Evolutionary conservation across 2,113 vertebrate species (phyloP), one percentile per base, ranked within the genome.

Genomic region (Rafetus swinhoei): DNA sequence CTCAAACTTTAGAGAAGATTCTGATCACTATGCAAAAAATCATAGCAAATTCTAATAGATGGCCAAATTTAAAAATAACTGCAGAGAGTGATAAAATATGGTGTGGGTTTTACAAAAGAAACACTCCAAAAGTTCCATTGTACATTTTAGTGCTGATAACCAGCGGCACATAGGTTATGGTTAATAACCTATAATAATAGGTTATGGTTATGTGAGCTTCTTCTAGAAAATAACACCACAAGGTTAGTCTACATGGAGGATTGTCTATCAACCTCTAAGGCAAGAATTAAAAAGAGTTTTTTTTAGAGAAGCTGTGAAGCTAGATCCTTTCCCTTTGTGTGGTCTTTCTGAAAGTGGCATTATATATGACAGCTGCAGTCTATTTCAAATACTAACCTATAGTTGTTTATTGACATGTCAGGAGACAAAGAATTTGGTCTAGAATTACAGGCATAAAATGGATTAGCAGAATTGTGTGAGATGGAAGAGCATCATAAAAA

Each of bases 11-110:
- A 96, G 94, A 89, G 81, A 96, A 55, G 95, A 91, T 35, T 96
- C 97, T 96, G 86, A 93, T 91, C 50, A 85, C 82, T 95, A 96
- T 96, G 96, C 96, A 96, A 92, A 96, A 94, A 93, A 94, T 50
- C 53, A 85, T 95, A 94, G 65, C 93, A 93, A 60, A 86, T 62
- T 92, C 60, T 93, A 94, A 92, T 77, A 81, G 74, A 59, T 87
- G 81, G 52, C 89, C 65, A 96, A 86, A 95, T 90, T 54, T 54
- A 57, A 39, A 94, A 94, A 95, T 94, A 94, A 93, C 97, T 96
- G 94, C 93, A 94, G 85, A 94, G 94, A 83, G 85, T 93, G 80
- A 91, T 93, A 87, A 95, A 96, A 97, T 94, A 91, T 95, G 52
- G 80, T 10, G 95, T 24, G 53, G 90, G 93, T 87, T 95, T 96